These are phyloP conservation scores for Bostrychus sinensis DNA, from an alignment of 2,113 vertebrate genomes.

Conservation along the genomic window DNA sequence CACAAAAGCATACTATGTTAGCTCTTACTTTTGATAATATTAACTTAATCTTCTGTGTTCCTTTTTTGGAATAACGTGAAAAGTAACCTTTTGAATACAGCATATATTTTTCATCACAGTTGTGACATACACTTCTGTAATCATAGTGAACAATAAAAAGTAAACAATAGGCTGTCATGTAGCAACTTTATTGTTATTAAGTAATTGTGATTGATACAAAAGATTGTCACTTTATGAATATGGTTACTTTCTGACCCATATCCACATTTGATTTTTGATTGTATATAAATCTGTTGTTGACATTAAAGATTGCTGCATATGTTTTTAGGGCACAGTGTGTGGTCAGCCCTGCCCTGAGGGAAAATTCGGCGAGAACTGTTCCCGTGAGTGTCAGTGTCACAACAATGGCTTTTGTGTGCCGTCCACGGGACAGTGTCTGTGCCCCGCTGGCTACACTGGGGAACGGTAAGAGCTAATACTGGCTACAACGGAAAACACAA, in stretches of 20 bases:
- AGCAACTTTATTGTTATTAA: neutral
- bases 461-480: slow-evolving; percentile 82
- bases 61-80: too few species aligned
- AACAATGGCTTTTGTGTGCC: slow-evolving; percentile 88
- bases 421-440: slow-evolving; percentile 86
- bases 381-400: slow-evolving; percentile 97
- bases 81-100: too few species aligned
- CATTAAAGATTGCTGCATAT: neutral
- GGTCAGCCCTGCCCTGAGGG: slow-evolving; percentile 95
- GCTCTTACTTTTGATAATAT: too few species aligned
- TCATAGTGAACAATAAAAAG: neutral
- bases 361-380: slow-evolving; percentile 90
- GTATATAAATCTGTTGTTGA: neutral
- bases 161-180: neutral
- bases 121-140: neutral
- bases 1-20: too few species aligned
- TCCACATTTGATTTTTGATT: too few species aligned
- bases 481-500: neutral
- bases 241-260: too few species aligned
- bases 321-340: slow-evolving; percentile 90
- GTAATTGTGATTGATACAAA: too few species aligned
- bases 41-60: too few species aligned
- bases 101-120: too few species aligned
- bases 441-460: slow-evolving; percentile 90
- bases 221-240: too few species aligned